Evolutionary conservation across 2,888 invertebrate species (phyloP), one percentile per base, ranked within the genome.

Genomic region (Flabesymbios commensalis): DNA sequence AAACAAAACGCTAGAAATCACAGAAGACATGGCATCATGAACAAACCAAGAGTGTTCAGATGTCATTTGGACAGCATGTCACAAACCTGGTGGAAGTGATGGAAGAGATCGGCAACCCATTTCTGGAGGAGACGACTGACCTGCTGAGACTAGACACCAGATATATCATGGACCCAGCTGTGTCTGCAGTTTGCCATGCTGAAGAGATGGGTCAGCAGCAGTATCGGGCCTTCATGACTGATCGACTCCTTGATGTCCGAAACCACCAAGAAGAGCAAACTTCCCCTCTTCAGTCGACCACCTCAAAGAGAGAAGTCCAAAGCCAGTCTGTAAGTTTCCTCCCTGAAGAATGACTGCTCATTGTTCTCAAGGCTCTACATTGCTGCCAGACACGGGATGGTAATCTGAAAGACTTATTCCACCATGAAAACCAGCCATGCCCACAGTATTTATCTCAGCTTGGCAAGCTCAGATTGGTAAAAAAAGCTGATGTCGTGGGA

Each of bases 341-440:
- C n/a, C 5, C 7, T 53, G 36, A 53, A 36, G 22, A 36, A 14
- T 36, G 32, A 53, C n/a, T 32, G 14, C 10, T 4, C 14, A 4
- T 36, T 53, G 7, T 53, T 53, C 7, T 53, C 36, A 49, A 22
- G 19, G 49, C 29, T 49, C 10, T 49, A 49, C 49, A 49, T 49
- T 26, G 49, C 24, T 49, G 39, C 53, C 32, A 53, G 22, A 53
- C 53, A 17, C 10, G 53, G 22, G 39, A 53, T 17, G 53, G 53
- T 32, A 24, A 36, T 19, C n/a, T 36, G 19, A 5, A 53, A 36
- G 36, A 53, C 5, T 53, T 53, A 7, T 53, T 53, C 53, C 10
- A 14, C 5, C 39, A 53, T 53, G 53, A 53, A n/a, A 53, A 36
- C 36, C 32, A 32, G 4, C n/a, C n/a, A n/a, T n/a, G n/a, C n/a